Conservation (phyloP, 2,888 invertebrate genomes). For the Patella caerulea region DNA sequence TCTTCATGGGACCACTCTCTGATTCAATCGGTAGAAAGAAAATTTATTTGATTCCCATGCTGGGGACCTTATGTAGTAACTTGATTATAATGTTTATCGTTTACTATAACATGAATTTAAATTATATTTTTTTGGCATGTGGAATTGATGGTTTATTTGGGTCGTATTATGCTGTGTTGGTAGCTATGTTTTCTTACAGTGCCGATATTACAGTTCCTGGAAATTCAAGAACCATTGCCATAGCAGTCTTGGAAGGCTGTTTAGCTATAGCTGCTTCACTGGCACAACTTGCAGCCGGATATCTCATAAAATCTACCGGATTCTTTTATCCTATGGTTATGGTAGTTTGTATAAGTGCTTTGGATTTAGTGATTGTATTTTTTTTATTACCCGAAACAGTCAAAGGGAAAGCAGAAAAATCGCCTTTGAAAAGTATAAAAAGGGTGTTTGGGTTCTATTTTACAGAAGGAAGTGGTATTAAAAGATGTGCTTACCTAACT, state of each 20-base stretch:
- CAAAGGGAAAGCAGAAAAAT: slow-evolving; percentile 20
- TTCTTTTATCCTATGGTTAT: slow-evolving; percentile 33
- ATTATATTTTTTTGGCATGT: slow-evolving; percentile 31
- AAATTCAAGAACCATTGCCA: slow-evolving; percentile 35
- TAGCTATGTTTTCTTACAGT: slow-evolving; percentile 32
- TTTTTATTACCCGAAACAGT: slow-evolving; percentile 34
- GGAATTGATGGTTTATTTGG: slow-evolving; percentile 43
- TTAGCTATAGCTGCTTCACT: slow-evolving; percentile 34
- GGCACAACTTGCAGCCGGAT: slow-evolving; percentile 35
- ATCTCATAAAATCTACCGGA: slow-evolving; percentile 32
- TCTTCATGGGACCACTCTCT: not conserved
- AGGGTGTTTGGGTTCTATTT: slow-evolving; percentile 37
- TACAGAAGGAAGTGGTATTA: slow-evolving; percentile 23
- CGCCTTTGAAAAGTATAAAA: slow-evolving; percentile 30
- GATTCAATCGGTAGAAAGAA: slow-evolving; percentile 5
- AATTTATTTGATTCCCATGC: not conserved
- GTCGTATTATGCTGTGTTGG: slow-evolving; percentile 31
- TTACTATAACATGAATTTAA: slow-evolving; percentile 16
- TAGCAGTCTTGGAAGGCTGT: slow-evolving; percentile 35
- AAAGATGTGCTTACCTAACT: slow-evolving; percentile 36
- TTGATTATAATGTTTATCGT: not conserved
- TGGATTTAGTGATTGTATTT: slow-evolving; percentile 28
- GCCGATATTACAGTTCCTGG: slow-evolving; percentile 41
- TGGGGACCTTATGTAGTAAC: not conserved
- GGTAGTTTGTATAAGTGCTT: slow-evolving; percentile 20